Evolutionary conservation across 2,797 vertebrate genomes (phyloP), one percentile per base, ranked within the genome.

Genomic region (Euthynnus affinis): DNA sequence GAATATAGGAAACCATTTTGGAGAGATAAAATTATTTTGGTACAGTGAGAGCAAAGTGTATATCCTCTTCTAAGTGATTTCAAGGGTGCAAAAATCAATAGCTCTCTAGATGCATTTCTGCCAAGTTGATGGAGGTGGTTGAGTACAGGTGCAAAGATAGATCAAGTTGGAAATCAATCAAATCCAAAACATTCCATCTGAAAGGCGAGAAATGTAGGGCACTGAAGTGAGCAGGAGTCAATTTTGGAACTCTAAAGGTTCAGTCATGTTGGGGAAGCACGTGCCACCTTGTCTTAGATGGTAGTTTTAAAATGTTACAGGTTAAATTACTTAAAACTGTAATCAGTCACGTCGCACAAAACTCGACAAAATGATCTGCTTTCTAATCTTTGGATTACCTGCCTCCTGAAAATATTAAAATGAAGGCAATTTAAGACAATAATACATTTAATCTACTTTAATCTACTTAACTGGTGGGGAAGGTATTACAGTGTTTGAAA

Each of bases 101-200:
- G 87, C 71, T 74, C 87, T 93, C 85, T 87, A 66, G 90, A 83
- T 90, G 89, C 89, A 87, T 94, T 93, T 90, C 91, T 92, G 91
- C 83, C 92, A 92, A 81, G 84, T 78, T 91, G 88, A 94, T 93
- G 91, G 92, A 93, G 88, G 89, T 82, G 88, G 84, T 75, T 68
- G 85, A 88, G 90, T 73, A 80, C 83, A 92, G 87, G 88, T 91
- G 92, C 84, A 81, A 73, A 87, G 90, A 91, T 90, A 83, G 91
- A 94, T 94, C 89, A 92, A 89, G 91, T 90, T 76, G 80, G 87
- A 86, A 94, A 95, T 94, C 93, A 94, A 94, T 94, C 94, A 93
- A 87, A 91, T 91, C 81, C 76, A 29, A 92, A 93, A 90, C 80
- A 83, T 91, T 93, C 84, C 89, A 89, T 91, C 81, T 91, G 80